Conservation (phyloP, 2,888 invertebrate species). For the Suillia variegata region DNA sequence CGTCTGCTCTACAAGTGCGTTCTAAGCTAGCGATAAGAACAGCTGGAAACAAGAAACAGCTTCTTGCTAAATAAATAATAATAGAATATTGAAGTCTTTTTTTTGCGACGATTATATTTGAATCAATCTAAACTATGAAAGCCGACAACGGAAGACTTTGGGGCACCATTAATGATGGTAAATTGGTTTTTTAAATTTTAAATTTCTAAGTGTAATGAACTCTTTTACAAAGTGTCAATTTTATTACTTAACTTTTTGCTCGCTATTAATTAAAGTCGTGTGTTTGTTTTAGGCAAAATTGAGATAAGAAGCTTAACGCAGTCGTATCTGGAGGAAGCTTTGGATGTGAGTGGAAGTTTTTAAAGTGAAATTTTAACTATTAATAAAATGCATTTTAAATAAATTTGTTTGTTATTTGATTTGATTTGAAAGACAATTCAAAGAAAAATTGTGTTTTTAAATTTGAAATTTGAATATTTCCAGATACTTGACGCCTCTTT, state of each 20-base stretch:
- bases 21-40: no score
- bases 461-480: slow-evolving; percentile 14
- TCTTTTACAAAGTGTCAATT: no score
- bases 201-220: no score
- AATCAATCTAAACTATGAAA: no score
- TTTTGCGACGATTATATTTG: no score
- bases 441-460: slow-evolving; percentile 9
- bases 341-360: slow-evolving; percentile 63
- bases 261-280: neutral
- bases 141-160: slow-evolving; percentile 40
- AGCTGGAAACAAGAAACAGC: no score
- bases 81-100: no score
- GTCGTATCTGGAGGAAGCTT: slow-evolving; percentile 66
- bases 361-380: slow-evolving; percentile 6
- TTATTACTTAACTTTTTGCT: no score
- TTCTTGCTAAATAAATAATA: no score
- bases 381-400: no score
- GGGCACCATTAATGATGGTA: slow-evolving; percentile 38
- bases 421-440: neutral
- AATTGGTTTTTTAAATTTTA: slow-evolving; percentile 9
- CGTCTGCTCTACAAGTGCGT: no score
- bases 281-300: slow-evolving; percentile 62
- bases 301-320: slow-evolving; percentile 66
- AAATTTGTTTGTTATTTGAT: no score
- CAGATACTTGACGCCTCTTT: slow-evolving; percentile 61